Conservation (phyloP, 2,888 invertebrate genomes). For the Steinernema carpocapsae region DNA sequence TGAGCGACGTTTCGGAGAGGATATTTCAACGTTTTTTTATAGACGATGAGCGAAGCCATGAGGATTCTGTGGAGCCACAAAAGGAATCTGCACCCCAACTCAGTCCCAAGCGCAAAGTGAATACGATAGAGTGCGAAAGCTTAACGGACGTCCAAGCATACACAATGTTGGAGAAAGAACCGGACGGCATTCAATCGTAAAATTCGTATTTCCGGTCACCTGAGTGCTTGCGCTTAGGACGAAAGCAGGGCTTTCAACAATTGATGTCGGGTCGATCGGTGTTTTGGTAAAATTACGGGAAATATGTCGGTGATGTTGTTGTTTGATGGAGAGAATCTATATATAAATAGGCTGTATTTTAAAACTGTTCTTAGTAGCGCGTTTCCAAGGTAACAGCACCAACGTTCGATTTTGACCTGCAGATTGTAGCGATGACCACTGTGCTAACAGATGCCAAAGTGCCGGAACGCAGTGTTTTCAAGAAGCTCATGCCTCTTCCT, state of each 20-base stretch:
- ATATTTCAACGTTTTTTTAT: neutral
- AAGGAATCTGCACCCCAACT: neutral
- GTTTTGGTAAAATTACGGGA: slow-evolving; percentile 12
- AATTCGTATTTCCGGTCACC: neutral
- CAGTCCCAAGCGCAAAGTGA: slow-evolving; percentile 9
- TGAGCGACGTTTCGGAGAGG: neutral
- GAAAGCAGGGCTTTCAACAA: neutral
- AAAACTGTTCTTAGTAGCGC: neutral
- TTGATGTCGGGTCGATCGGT: neutral
- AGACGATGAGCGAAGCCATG: slow-evolving; percentile 6
- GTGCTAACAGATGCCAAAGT: neutral
- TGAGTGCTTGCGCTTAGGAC: too few species aligned
- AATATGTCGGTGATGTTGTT: neutral
- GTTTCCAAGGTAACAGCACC: neutral
- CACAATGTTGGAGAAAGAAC: slow-evolving; percentile 42
- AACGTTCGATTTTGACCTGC: neutral
- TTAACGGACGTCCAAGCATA: slow-evolving; percentile 51
- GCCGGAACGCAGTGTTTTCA: slow-evolving; percentile 11
- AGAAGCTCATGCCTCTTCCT: slow-evolving; percentile 24
- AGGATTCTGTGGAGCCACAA: neutral
- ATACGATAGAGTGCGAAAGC: slow-evolving; percentile 40
- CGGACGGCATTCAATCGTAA: slow-evolving; percentile 21
- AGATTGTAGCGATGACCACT: neutral
- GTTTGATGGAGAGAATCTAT: neutral
- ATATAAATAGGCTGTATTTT: neutral